Base-by-base conservation (phyloP, 2,113 vertebrate genomes). In the Brachirus orientalis region DNA sequence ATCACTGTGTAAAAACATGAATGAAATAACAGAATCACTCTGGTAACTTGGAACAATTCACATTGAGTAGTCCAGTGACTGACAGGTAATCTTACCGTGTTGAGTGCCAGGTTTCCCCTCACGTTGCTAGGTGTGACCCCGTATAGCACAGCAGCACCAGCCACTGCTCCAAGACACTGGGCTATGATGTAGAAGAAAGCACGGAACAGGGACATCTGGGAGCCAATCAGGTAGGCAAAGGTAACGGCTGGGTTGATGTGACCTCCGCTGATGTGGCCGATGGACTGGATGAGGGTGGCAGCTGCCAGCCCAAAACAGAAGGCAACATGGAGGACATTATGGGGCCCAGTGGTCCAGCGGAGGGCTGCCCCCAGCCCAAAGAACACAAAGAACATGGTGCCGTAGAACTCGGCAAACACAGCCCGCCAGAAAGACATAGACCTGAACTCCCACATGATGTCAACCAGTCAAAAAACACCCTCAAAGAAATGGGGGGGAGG, bases 381-480 rank as follows among this genome's bases (percentile, higher is more conserved):
- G 85, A 98, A 95, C 60, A 97, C 93, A 41, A 97, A 98, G 89
- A 98, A 95, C 92, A 98, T 94, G 80, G 96, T 97, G 87, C 95
- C 97, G 53, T 98, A 95, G 89, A 98, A 96, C 88, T 98, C 96
- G 1, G 96, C 96, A 12, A 96, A 94, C 75, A 98, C 90, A 22
- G 96, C 96, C 93, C 97, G 95, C 96, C 97, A 99, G 80, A 98
- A 99, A 77, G 96, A 93, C 94, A 95, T 92, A 35, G 96, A 97
- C 47, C 94, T 94, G 82, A 98, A 94, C 91, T 98, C 97, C 97
- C 96, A 98, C 97, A 99, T 99, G 88, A 84, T 92, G 90, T 74
- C 80, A 82, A 63, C 72, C 63, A 48, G 20, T 75, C 74, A 72
- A 75, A 78, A 82, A 45, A 65, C 44, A 51, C 81, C 56, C 57